Evolutionary conservation across 2,888 invertebrate genomes (phyloP).

Genomic region (Hoplodrina blanda): DNA sequence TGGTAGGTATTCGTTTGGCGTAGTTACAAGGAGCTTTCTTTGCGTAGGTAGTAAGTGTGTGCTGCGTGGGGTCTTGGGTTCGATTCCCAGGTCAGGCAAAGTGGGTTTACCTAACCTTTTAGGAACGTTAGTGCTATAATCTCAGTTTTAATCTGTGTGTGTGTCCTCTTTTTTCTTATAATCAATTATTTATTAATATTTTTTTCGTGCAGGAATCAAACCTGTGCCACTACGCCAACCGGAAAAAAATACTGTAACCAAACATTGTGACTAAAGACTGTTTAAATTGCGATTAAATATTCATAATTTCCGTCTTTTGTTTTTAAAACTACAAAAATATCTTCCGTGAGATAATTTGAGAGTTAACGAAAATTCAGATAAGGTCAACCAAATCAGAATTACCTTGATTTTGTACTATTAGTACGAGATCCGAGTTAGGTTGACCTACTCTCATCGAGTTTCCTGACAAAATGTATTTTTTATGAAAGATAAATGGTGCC

Average conservation of each 20-base stretch:
- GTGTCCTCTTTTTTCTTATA: too few species aligned
- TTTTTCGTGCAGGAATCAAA: too few species aligned
- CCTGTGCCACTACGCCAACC: too few species aligned
- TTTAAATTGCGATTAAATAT: neutral
- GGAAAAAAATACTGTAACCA: neutral
- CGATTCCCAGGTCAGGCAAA: too few species aligned
- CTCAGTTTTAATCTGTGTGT: too few species aligned
- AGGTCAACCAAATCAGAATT: constrained; percentile 6
- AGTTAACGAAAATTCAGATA: constrained; percentile 1
- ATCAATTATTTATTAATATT: too few species aligned
- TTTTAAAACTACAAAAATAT: constrained; percentile 3
- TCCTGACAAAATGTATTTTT: too few species aligned
- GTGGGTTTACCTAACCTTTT: too few species aligned
- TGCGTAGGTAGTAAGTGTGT: neutral
- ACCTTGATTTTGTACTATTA: constrained; percentile 3
- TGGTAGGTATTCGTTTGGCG: constrained; percentile 2
- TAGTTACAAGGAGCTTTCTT: constrained; percentile 8
- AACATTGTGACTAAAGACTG: neutral
- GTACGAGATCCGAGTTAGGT: neutral
- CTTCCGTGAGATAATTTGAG: constrained; percentile 28
- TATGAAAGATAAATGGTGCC: too few species aligned
- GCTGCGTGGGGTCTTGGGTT: too few species aligned
- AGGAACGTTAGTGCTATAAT: too few species aligned
- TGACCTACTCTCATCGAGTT: too few species aligned
- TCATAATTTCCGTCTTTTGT: constrained; percentile 29